These are phyloP conservation scores for Chrysopa pallens DNA, from an alignment of 1,140 invertebrate genomes.

Conservation along the genomic window DNA sequence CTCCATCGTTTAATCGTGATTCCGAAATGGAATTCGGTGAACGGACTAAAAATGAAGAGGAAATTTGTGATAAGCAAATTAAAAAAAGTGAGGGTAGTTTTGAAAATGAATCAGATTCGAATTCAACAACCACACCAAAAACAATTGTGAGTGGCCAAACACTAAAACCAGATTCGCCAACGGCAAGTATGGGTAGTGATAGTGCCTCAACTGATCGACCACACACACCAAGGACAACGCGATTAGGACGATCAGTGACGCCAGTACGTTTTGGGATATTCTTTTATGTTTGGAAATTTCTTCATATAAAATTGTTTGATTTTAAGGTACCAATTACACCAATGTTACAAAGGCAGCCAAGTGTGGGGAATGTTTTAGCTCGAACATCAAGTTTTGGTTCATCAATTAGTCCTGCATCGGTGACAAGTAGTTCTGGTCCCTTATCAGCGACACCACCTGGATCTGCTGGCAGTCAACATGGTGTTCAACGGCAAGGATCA, in stretches of 20 bases:
- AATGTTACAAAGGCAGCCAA: conserved; percentile 37
- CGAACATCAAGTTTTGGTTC: conserved; percentile 42
- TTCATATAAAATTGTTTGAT: too few species aligned
- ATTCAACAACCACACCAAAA: conserved; percentile 50
- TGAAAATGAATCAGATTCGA: conserved; percentile 51
- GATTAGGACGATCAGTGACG: conserved; percentile 14
- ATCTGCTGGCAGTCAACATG: conserved; percentile 19
- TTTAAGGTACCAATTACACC: conserved; percentile 30
- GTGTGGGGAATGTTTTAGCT: conserved; percentile 39
- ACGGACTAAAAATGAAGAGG: conserved; percentile 13
- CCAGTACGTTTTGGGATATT: conserved; percentile 15
- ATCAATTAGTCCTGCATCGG: conserved; percentile 15
- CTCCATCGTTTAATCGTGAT: conserved; percentile 46
- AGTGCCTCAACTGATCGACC: conserved; percentile 21
- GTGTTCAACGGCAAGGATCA: conserved; percentile 49
- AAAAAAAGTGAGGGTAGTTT: conserved; percentile 46
- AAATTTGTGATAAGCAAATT: conserved; percentile 18
- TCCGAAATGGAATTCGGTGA: conserved; percentile 40
- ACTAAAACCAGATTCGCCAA: conserved; percentile 20
- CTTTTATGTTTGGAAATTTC: conserved; percentile 7
- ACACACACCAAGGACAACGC: conserved; percentile 18
- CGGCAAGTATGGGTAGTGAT: conserved; percentile 18
- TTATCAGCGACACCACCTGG: conserved; percentile 18
- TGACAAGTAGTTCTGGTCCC: conserved; percentile 4
- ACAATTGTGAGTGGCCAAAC: conserved; percentile 42